Percentiles rank a stretch among this genome's conserved stretches.
Conservation (phyloP, 2,113 vertebrate genomes). For the Hemichromis elongatus region DNA sequence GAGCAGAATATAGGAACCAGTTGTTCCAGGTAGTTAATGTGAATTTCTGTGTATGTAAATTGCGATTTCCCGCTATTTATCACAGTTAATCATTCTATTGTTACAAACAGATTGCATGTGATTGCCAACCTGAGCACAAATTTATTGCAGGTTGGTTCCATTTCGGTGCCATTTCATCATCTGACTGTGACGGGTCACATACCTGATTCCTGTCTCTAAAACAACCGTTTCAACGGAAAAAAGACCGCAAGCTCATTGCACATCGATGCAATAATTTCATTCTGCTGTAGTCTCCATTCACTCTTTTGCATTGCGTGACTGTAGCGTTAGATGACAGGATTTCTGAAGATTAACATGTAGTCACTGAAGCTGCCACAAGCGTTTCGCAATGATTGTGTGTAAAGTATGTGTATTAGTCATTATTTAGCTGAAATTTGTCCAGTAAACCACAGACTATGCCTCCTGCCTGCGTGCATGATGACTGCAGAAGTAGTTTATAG, state of each 20-base stretch:
- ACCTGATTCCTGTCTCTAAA: neutral
- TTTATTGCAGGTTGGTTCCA: neutral
- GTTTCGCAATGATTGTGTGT: neutral
- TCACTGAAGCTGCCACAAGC: neutral
- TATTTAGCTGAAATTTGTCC: neutral
- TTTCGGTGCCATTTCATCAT: neutral
- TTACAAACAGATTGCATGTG: neutral
- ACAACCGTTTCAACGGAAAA: neutral
- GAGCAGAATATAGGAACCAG: neutral
- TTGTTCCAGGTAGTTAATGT: neutral
- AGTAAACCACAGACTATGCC: neutral
- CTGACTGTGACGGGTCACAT: neutral
- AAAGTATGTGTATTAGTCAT: neutral
- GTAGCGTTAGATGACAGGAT: neutral
- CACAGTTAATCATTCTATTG: neutral
- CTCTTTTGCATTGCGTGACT: neutral
- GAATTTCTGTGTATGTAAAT: neutral
- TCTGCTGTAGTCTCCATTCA: neutral
- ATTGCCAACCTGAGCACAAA: neutral
- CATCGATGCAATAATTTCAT: neutral
- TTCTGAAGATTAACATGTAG: neutral
- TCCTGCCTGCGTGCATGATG: neutral
- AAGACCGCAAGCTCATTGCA: neutral
- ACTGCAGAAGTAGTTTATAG: neutral
- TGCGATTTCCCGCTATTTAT: neutral